These are phyloP conservation scores for Sminthopsis crassicaudata DNA, from an alignment of 2,113 vertebrate species.

Conservation along the genomic window DNA sequence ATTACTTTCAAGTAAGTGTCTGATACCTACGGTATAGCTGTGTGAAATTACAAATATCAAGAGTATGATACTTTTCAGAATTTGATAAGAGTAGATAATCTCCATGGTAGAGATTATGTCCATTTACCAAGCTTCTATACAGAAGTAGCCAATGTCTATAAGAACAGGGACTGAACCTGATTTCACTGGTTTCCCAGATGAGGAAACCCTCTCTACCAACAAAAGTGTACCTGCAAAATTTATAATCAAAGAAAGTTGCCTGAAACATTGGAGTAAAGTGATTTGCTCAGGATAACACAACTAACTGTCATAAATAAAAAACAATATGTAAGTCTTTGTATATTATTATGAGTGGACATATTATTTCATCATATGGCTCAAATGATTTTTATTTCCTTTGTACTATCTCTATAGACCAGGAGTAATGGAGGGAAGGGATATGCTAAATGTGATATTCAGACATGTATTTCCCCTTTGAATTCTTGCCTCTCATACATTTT, in stretches of 20 bases:
- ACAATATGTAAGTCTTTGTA: background rate
- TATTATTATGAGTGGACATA: background rate
- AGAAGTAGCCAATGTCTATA: background rate
- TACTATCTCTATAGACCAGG: background rate
- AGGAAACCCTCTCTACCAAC: background rate
- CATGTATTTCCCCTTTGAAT: constrained; percentile 1
- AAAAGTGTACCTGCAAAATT: background rate
- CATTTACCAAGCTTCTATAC: background rate
- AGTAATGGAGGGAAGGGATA: background rate
- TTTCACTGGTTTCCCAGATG: background rate
- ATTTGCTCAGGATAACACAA: background rate
- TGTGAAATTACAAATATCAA: constrained; percentile 14
- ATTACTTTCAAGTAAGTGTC: constrained; percentile 87
- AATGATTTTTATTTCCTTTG: background rate
- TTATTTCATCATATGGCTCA: background rate
- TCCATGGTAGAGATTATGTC: background rate
- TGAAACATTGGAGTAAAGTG: background rate
- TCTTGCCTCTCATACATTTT: background rate
- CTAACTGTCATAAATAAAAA: background rate
- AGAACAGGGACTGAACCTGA: background rate
- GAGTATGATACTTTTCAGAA: constrained; percentile 17
- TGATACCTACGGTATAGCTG: background rate
- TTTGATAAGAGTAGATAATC: constrained; percentile 7
- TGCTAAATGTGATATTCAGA: constrained; percentile 17
- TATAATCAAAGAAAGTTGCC: background rate